phyloP scores from a whole-genome alignment of 2,797 vertebrate genomes.

The Pangasius sanitwongsei region DNA sequence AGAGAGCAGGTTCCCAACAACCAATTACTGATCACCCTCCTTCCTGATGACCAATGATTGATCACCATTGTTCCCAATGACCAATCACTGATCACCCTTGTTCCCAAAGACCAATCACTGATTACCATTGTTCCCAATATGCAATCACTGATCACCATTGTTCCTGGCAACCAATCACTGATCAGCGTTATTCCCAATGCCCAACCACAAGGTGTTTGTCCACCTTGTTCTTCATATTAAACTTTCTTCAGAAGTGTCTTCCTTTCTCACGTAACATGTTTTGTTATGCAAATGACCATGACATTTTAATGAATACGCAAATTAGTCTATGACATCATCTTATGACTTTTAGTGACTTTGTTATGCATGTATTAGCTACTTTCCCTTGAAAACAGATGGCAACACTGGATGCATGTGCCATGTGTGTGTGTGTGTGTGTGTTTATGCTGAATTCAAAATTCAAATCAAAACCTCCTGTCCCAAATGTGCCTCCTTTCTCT shows the following conservation, averaged over 20 bases:
- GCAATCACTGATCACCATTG: neutral
- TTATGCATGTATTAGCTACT: neutral
- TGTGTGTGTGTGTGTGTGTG: slow-evolving; percentile 20
- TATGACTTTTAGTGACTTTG: neutral
- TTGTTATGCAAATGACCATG: neutral
- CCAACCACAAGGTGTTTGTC: neutral
- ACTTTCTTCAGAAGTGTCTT: neutral
- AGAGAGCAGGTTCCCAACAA: neutral
- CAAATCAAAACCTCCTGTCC: slow-evolving; percentile 45
- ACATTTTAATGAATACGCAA: neutral
- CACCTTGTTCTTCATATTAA: neutral
- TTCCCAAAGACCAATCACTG: neutral
- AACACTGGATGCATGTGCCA: neutral
- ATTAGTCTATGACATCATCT: neutral
- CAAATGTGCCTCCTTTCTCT: slow-evolving; percentile 61
- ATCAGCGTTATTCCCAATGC: neutral
- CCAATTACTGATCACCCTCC: neutral
- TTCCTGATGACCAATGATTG: neutral
- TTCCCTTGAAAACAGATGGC: neutral
- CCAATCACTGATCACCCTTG: neutral
- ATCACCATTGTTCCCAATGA: neutral
- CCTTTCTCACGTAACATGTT: neutral
- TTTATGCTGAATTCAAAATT: slow-evolving; percentile 37
- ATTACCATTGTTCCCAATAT: neutral
- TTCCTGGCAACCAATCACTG: neutral